Evolutionary conservation across 2,888 invertebrate genomes (phyloP).

Genomic region (Watsonalla cultraria): DNA sequence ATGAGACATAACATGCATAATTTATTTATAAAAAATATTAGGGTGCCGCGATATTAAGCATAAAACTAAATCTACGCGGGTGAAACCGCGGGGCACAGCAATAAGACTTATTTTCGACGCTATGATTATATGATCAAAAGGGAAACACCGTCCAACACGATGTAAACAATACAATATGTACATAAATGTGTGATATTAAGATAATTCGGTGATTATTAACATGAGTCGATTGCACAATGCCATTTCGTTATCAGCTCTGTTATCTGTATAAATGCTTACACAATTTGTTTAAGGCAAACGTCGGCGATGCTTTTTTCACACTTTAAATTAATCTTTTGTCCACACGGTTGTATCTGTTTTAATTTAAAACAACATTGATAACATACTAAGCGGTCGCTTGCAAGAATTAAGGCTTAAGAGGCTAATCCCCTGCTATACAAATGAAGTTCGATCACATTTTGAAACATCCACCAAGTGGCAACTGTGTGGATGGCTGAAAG

Average conservation of each 20-base stretch:
- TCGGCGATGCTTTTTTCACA: slow-evolving; percentile 25
- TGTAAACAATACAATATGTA: background rate
- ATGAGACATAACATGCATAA: too few relatives aligned
- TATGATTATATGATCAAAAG: background rate
- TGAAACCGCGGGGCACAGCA: too few relatives aligned
- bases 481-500: too few relatives aligned
- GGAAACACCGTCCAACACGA: background rate
- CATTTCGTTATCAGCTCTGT: slow-evolving; percentile 25
- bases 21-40: too few relatives aligned
- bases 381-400: slow-evolving; percentile 37
- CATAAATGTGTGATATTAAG: slow-evolving; percentile 1
- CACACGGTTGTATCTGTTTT: slow-evolving; percentile 32
- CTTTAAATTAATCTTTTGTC: slow-evolving; percentile 27
- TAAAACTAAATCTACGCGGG: too few relatives aligned
- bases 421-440: background rate
- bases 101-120: too few relatives aligned
- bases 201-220: slow-evolving; percentile 3
- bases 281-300: slow-evolving; percentile 36
- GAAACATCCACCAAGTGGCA: too few relatives aligned
- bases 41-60: too few relatives aligned
- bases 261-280: slow-evolving; percentile 22
- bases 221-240: slow-evolving; percentile 30
- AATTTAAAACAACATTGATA: slow-evolving; percentile 40
- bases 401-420: slow-evolving; percentile 32
- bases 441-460: background rate